Evolutionary conservation across 2,797 vertebrate genomes (phyloP).

Genomic region (Sylvia borin): DNA sequence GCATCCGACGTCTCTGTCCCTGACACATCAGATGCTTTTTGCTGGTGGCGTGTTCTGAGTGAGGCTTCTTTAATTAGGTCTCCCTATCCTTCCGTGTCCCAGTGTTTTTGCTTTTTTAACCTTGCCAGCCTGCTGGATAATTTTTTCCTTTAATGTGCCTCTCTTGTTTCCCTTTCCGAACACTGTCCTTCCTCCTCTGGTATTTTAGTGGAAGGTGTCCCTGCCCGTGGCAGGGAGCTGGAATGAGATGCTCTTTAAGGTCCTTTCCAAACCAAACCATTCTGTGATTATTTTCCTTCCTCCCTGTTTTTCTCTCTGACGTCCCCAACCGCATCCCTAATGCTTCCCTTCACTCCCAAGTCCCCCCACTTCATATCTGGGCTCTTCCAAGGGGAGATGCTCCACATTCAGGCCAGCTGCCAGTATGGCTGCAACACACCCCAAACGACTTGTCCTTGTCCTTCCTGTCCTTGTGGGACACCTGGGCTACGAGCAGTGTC

Average conservation of each 20-base stretch:
- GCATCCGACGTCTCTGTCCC: not conserved
- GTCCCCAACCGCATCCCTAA: not conserved
- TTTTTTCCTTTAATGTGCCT: not conserved
- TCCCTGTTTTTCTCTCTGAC: not conserved
- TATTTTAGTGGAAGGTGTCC: not conserved
- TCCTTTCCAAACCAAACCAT: not conserved
- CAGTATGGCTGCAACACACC: not conserved
- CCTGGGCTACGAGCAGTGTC: accelerated
- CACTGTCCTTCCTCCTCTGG: not conserved
- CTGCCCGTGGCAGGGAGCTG: not conserved
- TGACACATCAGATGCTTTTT: not conserved
- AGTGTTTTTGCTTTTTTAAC: not conserved
- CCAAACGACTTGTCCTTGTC: not conserved
- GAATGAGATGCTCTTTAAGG: not conserved
- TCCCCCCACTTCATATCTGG: not conserved
- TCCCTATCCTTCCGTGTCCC: accelerated
- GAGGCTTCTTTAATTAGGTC: not conserved
- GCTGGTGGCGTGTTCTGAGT: not conserved
- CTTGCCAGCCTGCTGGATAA: not conserved
- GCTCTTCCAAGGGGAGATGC: not conserved
- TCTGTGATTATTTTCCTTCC: not conserved
- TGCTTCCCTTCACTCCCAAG: not conserved
- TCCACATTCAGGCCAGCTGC: not conserved
- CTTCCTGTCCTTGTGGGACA: not conserved
- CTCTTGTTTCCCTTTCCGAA: not conserved